A percentile compares a stretch with the other conserved stretches of the same genome.
phyloP scores from a whole-genome alignment of 2,888 invertebrate species.

The Lasioglossum calceatum region DNA sequence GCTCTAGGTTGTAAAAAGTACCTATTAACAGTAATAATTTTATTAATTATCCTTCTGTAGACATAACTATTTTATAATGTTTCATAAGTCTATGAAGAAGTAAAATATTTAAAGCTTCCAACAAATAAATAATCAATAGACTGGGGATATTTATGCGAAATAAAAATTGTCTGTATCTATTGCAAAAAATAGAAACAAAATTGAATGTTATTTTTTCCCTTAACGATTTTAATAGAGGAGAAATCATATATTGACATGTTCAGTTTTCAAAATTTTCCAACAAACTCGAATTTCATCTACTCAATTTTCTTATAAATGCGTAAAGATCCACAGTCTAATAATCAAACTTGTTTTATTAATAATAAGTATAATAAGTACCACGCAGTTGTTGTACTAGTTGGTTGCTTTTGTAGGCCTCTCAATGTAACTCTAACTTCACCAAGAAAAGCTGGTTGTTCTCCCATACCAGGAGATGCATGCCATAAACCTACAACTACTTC shows the following conservation, averaged over 20 bases:
- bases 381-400: slow-evolving; percentile 88
- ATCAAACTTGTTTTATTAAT: background rate
- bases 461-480: slow-evolving; percentile 93
- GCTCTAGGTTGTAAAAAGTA: slow-evolving; percentile 91
- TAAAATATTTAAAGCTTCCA: background rate
- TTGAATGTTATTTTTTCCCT: no score
- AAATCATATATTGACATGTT: no score
- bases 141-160: no score
- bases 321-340: no score
- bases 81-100: background rate
- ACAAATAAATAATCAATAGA: background rate
- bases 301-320: no score
- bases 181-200: no score
- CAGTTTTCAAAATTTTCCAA: no score
- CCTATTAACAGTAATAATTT: slow-evolving; percentile 85
- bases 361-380: slow-evolving; percentile 86
- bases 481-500: slow-evolving; percentile 93
- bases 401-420: slow-evolving; percentile 88
- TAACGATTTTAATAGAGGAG: no score
- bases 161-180: no score
- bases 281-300: no score
- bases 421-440: slow-evolving; percentile 94
- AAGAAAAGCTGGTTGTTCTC: slow-evolving; percentile 93
- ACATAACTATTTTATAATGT: background rate
- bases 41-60: background rate